Evolutionary conservation across 2,113 vertebrate species (phyloP), one percentile per base, ranked within the genome.

Genomic region (Opisthocomus hoazin): DNA sequence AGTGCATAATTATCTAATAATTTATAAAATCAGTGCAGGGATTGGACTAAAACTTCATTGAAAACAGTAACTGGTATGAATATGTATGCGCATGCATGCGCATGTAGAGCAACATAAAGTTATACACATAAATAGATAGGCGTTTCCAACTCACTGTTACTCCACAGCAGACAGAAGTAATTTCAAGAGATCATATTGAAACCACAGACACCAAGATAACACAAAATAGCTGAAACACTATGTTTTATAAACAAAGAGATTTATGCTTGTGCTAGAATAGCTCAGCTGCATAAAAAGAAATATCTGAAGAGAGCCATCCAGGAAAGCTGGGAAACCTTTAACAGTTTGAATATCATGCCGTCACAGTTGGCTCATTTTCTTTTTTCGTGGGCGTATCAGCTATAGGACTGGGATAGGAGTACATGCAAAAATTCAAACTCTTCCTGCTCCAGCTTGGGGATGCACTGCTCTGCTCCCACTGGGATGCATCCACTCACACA

Each of bases 21-120:
- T 43, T 22, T 16, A 12, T 32, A 88, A 23, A 63, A 60, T 60
- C 29, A 30, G 11, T 39, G 34, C 21, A 83, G 77, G 41, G 54
- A 32, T 10, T 60, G 19, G 21, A 51, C 29, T 58, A n/a, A 65
- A 84, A 41, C 9, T 48, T 80, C 27, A 77, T 5, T 43, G 54
- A 46, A 78, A 70, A 15, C 5, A 32, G 11, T 10, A 27, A 26
- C 17, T 87, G 37, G n/a, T 41, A 12, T 10, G 83, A 85, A 77
- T 11, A 53, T 16, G 21, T 17, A 41, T 3, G n/a, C 12, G 12
- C 10, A 34, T 0, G 0, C 12, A 11, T 2, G 7, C 37, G 6
- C 0, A 6, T 0, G 7, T 11, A 85, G 50, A 32, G n/a, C 8
- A 6, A 89, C 16, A 71, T 0, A 57, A 73, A 93, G 58, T 22